phyloP scores from a whole-genome alignment of 2,113 vertebrate species.

The Epinephelus cyanopodus region DNA sequence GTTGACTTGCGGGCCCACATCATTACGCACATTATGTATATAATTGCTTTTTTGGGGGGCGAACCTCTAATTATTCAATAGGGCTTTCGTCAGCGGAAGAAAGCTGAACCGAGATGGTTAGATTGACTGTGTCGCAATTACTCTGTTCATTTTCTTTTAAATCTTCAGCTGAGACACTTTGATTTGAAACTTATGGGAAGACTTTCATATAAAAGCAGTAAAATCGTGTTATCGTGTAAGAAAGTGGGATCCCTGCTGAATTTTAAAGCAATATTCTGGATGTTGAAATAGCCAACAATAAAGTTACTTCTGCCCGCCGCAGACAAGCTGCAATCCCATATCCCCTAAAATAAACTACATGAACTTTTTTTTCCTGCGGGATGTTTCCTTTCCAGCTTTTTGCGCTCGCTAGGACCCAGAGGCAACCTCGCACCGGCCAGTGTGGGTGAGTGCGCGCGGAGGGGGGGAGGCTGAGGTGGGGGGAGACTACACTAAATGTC shows the following conservation, averaged over 20 bases:
- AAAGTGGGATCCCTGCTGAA: too few relatives aligned
- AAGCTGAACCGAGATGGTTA: constrained; percentile 23
- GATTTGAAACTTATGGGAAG: neutral
- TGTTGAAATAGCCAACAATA: neutral
- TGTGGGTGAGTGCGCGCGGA: constrained; percentile 38
- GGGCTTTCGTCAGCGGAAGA: constrained; percentile 23
- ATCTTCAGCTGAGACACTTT: constrained; percentile 25
- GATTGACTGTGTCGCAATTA: constrained; percentile 8
- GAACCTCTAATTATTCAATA: constrained; percentile 64
- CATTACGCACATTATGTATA: constrained; percentile 57
- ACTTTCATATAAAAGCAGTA: neutral
- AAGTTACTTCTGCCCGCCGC: neutral
- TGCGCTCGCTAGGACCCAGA: constrained; percentile 80
- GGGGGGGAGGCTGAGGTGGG: neutral
- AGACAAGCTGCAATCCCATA: constrained; percentile 19
- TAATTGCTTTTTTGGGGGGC: constrained; percentile 40
- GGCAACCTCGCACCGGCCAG: constrained; percentile 61
- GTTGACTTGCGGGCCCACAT: constrained; percentile 55
- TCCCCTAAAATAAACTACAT: neutral
- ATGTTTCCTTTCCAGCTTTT: constrained; percentile 45
- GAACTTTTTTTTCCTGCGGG: constrained; percentile 4
- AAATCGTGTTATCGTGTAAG: neutral
- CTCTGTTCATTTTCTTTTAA: neutral
- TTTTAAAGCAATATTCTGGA: neutral
- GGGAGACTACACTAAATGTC: constrained; percentile 69